These are phyloP conservation scores for Berghia stephanieae DNA, from an alignment of 1,140 invertebrate species.

Conservation along the genomic window DNA sequence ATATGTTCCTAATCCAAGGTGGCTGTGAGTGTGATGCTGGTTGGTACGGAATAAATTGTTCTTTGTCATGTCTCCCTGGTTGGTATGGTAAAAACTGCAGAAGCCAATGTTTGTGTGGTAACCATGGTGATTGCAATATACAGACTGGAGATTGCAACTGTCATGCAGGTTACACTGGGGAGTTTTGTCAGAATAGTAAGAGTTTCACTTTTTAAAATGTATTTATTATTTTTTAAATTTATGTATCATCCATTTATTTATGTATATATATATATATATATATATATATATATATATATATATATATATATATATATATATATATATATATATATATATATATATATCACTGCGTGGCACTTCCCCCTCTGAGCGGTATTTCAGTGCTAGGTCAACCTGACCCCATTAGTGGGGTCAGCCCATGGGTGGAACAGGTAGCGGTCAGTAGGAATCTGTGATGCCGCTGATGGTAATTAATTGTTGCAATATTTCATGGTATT, in stretches of 20 bases:
- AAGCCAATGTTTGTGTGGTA: slow-evolving; percentile 78
- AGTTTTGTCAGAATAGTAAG: slow-evolving; percentile 52
- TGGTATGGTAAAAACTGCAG: slow-evolving; percentile 81
- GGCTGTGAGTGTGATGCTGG: slow-evolving; percentile 57
- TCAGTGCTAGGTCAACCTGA: no score
- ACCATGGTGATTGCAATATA: slow-evolving; percentile 69
- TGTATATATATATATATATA: not conserved
- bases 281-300: not conserved
- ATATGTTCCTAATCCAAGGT: no score
- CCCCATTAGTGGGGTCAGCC: no score
- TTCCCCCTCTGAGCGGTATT: no score
- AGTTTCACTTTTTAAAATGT: slow-evolving; percentile 42
- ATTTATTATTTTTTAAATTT: slow-evolving; percentile 44
- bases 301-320: not conserved
- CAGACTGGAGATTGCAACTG: slow-evolving; percentile 52
- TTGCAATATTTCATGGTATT: no score
- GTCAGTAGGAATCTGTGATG: no score
- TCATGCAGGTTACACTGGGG: slow-evolving; percentile 50
- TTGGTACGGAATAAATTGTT: slow-evolving; percentile 48
- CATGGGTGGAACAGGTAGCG: no score
- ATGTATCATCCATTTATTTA: no score
- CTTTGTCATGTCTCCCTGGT: slow-evolving; percentile 74
- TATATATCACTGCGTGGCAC: no score
- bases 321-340: no score
- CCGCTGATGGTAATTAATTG: no score